Evolutionary conservation across 2,797 vertebrate genomes (phyloP).

Genomic region (Bucorvus abyssinicus): DNA sequence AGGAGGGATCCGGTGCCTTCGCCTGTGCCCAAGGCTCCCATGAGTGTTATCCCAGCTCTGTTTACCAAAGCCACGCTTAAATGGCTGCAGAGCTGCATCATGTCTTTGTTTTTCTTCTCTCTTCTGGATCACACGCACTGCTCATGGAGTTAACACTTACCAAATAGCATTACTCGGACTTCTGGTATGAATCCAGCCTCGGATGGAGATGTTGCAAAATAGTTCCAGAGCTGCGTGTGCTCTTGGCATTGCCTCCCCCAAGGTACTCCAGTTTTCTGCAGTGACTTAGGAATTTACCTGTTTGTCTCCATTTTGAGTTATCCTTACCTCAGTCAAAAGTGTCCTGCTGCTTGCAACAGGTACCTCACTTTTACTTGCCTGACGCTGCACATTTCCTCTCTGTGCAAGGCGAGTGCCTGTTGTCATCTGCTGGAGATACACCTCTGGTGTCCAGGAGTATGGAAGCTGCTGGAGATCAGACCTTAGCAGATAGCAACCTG

Average conservation of each 20-base stretch:
- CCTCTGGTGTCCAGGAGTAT: neutral
- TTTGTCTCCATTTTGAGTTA: neutral
- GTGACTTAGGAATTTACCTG: neutral
- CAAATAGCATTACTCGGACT: neutral
- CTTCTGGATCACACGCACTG: neutral
- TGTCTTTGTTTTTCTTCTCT: conserved; percentile 27
- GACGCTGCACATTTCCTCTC: neutral
- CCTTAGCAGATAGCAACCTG: neutral
- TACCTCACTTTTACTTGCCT: conserved; percentile 13
- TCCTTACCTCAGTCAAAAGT: neutral
- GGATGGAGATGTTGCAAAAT: neutral
- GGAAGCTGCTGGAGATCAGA: neutral
- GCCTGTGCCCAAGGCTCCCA: neutral
- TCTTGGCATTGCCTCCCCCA: neutral
- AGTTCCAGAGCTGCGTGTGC: neutral
- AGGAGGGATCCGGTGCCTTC: conserved; percentile 33
- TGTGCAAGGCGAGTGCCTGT: neutral
- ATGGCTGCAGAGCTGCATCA: conserved; percentile 36
- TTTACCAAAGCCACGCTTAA: conserved; percentile 34
- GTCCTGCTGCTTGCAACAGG: neutral
- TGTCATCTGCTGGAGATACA: neutral
- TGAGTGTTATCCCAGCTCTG: conserved; percentile 29
- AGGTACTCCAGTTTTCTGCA: conserved; percentile 18
- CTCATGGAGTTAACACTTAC: conserved; percentile 15
- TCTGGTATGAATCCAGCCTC: conserved; percentile 11